Conservation (phyloP, 2,888 invertebrate species). For the Acrobasis repandana region DNA sequence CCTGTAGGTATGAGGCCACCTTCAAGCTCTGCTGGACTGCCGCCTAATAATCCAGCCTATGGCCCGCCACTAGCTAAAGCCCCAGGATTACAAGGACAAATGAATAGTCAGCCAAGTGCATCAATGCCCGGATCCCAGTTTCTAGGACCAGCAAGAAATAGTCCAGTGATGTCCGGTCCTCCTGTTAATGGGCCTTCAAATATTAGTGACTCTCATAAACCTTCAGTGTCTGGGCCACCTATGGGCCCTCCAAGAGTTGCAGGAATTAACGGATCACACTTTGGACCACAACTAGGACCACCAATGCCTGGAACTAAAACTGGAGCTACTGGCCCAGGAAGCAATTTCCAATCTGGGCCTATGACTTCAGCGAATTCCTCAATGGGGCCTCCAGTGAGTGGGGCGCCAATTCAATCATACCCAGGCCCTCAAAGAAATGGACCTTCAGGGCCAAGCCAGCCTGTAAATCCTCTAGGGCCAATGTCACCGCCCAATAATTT, state of each 20-base stretch:
- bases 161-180: conserved; percentile 53
- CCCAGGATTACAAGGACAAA: conserved; percentile 39
- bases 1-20: conserved; percentile 40
- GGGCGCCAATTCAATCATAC: conserved; percentile 37
- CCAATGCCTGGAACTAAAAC: conserved; percentile 33
- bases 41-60: conserved; percentile 38
- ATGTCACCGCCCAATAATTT: conserved; percentile 32
- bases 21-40: conserved; percentile 38
- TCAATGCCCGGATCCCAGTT: conserved; percentile 46
- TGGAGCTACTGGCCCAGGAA: conserved; percentile 12
- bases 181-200: conserved; percentile 40
- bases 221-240: conserved; percentile 28
- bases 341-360: conserved; percentile 10
- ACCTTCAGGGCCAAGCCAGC: conserved; percentile 36
- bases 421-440: conserved; percentile 49
- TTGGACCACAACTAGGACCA: conserved; percentile 30
- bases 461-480: conserved; percentile 34
- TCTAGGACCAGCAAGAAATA: conserved; percentile 52
- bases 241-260: conserved; percentile 38
- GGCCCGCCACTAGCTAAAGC: conserved; percentile 41
- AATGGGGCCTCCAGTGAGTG: conserved; percentile 30
- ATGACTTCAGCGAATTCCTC: conserved; percentile 29
- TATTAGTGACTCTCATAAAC: conserved; percentile 39
- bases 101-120: conserved; percentile 49
- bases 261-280: conserved; percentile 49